phyloP scores from a whole-genome alignment of 2,888 invertebrate species.

The Ischnus inquisitorius region DNA sequence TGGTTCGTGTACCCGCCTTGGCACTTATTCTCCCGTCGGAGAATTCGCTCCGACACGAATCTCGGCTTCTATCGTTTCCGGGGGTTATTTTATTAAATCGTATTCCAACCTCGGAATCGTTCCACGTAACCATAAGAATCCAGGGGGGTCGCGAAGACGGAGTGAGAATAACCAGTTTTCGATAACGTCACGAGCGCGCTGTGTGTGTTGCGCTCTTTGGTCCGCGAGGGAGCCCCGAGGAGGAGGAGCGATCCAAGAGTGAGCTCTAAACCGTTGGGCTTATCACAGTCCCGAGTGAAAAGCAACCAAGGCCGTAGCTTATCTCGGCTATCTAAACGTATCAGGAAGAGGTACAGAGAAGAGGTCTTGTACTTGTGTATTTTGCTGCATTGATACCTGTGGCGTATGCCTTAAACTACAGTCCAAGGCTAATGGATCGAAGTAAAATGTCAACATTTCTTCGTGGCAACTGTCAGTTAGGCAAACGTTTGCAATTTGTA shows the following conservation, averaged over 20 bases:
- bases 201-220: background rate
- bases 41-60: slow-evolving; percentile 32
- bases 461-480: background rate
- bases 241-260: too few relatives aligned
- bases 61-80: slow-evolving; percentile 34
- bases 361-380: slow-evolving; percentile 43
- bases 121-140: slow-evolving; percentile 65
- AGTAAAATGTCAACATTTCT: background rate
- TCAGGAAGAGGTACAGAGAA: slow-evolving; percentile 61
- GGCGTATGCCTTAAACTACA: background rate
- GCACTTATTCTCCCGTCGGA: slow-evolving; percentile 69
- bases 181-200: slow-evolving; percentile 69
- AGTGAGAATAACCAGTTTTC: slow-evolving; percentile 79
- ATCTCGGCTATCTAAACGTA: slow-evolving; percentile 71
- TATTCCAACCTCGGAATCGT: slow-evolving; percentile 49
- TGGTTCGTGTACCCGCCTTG: slow-evolving; percentile 62
- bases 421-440: background rate
- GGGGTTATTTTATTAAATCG: slow-evolving; percentile 78
- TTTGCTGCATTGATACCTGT: slow-evolving; percentile 14
- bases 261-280: slow-evolving; percentile 61
- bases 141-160: slow-evolving; percentile 26
- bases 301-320: slow-evolving; percentile 78
- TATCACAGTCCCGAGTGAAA: slow-evolving; percentile 71
- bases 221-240: background rate
- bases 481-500: too few relatives aligned